Base-by-base conservation (phyloP, 1,140 invertebrate species). In the Ridgeia piscesae region DNA sequence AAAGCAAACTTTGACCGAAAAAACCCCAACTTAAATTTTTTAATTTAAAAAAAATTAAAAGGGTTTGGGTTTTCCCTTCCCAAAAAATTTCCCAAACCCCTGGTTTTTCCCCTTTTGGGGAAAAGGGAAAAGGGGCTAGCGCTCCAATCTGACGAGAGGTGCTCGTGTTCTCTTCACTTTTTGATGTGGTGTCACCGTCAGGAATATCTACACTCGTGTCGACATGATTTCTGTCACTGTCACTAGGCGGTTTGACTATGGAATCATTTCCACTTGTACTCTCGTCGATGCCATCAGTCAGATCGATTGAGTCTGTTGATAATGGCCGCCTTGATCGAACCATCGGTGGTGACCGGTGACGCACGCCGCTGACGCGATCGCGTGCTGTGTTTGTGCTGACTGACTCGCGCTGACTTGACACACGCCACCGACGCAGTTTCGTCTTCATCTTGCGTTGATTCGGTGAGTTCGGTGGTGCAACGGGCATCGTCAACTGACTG, bases 391-490 rank as follows among this genome's bases (percentile, higher is more conserved):
- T 77, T 21, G 58, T 77, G 58, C 58, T 77, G 58, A 77, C 0
- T 21, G 58, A 77, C 27, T 77, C 58, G 17, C 4, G 58, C 27
- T 17, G 58, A 77, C 58, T 77, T 9, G 58, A 77, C 14, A 77
- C 58, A 21, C 58, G 58, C 58, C 58, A 77, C 6, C 58, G 58
- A 9, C 58, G 58, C 27, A 77, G 58, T 21, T 77, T 77, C 27
- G 58, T 77, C 27, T 90, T 90, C 89, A 90, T 90, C n/a, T 42
- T 34, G 33, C 35, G 33, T 4, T 91, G 35, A 58, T 35, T 91
- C 17, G 91, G 91, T 21, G 91, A 48, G n/a, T 91, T 91, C 33
- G 91, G 91, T 33, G 91, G 91, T 27, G n/a, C 91, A 21, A 48
- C 31, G 1, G 91, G 42, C 34, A 90, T 50, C n/a, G n/a, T 1